Evolutionary conservation across 1,140 invertebrate genomes (phyloP).

Genomic region (Bombus polaris): DNA sequence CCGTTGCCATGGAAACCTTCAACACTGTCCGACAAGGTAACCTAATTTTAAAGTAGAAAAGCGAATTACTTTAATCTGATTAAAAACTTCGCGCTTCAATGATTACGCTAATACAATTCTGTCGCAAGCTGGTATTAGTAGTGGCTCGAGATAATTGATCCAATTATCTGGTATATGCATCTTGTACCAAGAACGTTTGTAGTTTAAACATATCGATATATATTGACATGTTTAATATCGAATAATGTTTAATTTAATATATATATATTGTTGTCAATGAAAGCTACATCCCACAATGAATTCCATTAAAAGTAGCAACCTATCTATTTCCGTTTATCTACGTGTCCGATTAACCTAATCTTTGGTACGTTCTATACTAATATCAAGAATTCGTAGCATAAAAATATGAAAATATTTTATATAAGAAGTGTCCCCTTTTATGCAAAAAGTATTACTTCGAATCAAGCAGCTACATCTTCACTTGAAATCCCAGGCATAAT

Average conservation of each 20-base stretch:
- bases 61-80: background rate
- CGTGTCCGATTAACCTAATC: too few species aligned
- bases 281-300: too few species aligned
- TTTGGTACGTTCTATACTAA: too few species aligned
- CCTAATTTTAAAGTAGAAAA: background rate
- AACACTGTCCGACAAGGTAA: slow-evolving; percentile 95
- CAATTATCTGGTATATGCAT: background rate
- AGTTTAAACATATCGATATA: background rate
- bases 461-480: background rate
- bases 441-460: background rate
- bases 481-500: background rate
- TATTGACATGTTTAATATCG: too few species aligned
- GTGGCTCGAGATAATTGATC: background rate
- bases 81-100: background rate
- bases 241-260: too few species aligned
- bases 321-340: too few species aligned
- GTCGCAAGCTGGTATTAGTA: background rate
- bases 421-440: too few species aligned
- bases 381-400: background rate
- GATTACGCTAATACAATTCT: background rate
- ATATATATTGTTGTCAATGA: too few species aligned
- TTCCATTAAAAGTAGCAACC: too few species aligned
- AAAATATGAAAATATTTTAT: background rate
- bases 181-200: background rate
- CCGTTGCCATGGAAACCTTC: slow-evolving; percentile 95